phyloP scores from a whole-genome alignment of 2,797 vertebrate genomes.

The Eptatretus atami region DNA sequence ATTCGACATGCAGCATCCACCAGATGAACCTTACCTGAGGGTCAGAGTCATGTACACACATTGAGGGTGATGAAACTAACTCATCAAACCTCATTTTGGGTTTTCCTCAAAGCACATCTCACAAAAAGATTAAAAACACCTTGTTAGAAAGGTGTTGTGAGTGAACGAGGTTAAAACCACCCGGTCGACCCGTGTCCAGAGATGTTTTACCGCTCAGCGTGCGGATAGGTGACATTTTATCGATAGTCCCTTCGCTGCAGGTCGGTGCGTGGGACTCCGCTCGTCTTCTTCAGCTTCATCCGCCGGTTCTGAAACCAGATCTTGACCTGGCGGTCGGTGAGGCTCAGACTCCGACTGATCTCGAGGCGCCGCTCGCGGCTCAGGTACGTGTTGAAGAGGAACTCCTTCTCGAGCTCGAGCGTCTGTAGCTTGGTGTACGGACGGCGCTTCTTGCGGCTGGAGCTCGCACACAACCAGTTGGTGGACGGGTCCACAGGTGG shows the following conservation, averaged over 20 bases:
- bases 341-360: constrained; percentile 90
- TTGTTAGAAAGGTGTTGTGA: no score
- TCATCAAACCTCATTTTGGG: no score
- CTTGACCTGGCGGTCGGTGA: constrained; percentile 98
- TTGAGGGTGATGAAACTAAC: no score
- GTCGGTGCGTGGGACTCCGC: constrained; percentile 20
- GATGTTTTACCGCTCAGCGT: no score
- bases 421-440: constrained; percentile 95
- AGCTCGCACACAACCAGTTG: constrained; percentile 87
- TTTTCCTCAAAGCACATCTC: no score
- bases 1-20: no score
- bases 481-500: constrained; percentile 46
- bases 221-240: no score
- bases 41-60: no score
- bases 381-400: constrained; percentile 99
- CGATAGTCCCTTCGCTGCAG: background rate
- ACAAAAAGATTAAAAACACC: no score
- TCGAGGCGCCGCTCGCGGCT: constrained; percentile 90
- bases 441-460: constrained; percentile 82
- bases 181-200: no score
- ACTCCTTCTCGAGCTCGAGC: constrained; percentile 93
- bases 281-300: constrained; percentile 99
- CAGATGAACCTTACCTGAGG: no score
- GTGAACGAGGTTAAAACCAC: no score
- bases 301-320: constrained; percentile 99